Conservation (phyloP, 2,797 vertebrate species). For the Malurus leucopterus region DNA sequence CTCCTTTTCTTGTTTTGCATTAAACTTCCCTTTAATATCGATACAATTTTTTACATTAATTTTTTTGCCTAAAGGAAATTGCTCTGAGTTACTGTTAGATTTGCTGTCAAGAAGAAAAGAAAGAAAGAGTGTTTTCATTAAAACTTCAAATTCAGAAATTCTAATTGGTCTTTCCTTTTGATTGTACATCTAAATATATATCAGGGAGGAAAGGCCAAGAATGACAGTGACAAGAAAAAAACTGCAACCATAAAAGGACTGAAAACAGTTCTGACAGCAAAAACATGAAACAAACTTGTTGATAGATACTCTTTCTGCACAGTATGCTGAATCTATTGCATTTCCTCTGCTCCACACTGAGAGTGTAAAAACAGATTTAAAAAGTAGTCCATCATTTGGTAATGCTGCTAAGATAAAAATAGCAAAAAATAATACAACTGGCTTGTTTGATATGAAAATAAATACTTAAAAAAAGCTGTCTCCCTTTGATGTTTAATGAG, state of each 20-base stretch:
- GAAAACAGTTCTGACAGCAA: background rate
- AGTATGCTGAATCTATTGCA: background rate
- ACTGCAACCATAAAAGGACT: background rate
- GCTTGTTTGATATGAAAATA: background rate
- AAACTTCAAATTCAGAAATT: background rate
- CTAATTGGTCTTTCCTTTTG: background rate
- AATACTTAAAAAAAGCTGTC: background rate
- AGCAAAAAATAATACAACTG: background rate
- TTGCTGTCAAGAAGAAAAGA: background rate
- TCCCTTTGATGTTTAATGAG: background rate
- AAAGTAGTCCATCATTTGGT: background rate
- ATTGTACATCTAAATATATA: background rate
- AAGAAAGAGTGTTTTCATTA: background rate
- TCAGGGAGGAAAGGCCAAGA: background rate
- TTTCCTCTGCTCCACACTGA: background rate
- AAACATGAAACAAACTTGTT: conserved; percentile 6
- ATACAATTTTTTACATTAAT: background rate
- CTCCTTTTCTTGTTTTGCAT: background rate
- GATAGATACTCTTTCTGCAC: background rate
- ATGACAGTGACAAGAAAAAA: background rate
- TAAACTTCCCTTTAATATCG: background rate
- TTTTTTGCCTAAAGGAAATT: background rate
- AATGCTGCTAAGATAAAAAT: background rate
- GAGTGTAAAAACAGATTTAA: background rate
- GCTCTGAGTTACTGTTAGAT: background rate